Base-by-base conservation (phyloP, 2,888 invertebrate species). In the Trachelus tabidus region DNA sequence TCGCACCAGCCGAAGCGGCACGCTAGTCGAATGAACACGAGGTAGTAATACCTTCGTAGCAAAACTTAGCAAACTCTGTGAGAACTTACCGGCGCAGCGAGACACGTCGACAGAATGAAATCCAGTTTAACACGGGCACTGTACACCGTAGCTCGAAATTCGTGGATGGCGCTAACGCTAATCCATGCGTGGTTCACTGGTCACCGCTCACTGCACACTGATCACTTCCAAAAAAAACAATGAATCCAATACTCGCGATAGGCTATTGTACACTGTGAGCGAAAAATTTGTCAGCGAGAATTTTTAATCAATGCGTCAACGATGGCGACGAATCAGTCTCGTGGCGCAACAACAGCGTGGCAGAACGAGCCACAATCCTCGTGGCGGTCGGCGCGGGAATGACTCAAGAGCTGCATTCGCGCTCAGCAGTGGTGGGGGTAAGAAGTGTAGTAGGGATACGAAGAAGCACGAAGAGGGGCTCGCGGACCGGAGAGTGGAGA, bases 301-400 rank as follows among this genome's bases (percentile, higher is more conserved):
- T 34, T 33, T 76, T 78, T 2, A 68, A 76, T 76, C 73, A 77
- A 73, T 76, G 34, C 71, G 71, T 76, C 74, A 71, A 71, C 76
- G 73, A 77, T 56, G 56, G 56, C 75, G 77, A 73, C 40, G 33
- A 73, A 77, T n/a, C 69, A 71, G 77, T 83, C 83, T 86, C 85
- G 86, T 88, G 86, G 85, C 83, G 80, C 82, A 80, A 80, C 82
- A 83, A 84, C 82, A 83, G 79, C 84, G 83, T 85, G 79, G 78
- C 82, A 84, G 15, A 79, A 83, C 86, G 86, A 86, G 84, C 82
- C 87, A 85, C 87, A 83, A 84, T 87, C 85, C 87, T 86, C 87
- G 83, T 87, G 87, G 85, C 84, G 89, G 89, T 86, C 87, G 88
- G 87, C 90, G 88, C 89, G 89, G 88, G 88, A 89, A 89, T 89